phyloP scores from a whole-genome alignment of 1,140 invertebrate genomes.

The Diprion similis region DNA sequence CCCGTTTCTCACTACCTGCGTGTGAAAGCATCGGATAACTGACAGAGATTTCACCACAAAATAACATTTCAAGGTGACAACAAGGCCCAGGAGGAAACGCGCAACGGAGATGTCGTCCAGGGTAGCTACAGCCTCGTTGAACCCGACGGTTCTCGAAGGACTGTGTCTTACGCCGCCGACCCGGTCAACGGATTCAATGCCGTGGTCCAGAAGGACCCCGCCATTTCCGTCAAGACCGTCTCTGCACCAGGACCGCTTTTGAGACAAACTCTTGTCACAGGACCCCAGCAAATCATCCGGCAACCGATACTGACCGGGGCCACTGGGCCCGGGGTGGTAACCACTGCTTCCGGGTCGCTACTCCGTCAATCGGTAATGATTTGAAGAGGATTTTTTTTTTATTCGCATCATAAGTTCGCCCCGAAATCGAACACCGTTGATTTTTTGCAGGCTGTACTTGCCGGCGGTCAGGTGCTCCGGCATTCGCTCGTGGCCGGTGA shows the following conservation, averaged over 20 bases:
- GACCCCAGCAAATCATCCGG: background rate
- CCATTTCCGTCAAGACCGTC: slow-evolving; percentile 39
- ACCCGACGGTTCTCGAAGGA: slow-evolving; percentile 58
- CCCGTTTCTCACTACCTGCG: too few species aligned
- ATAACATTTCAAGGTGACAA: slow-evolving; percentile 50
- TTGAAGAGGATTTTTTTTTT: background rate
- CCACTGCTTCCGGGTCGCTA: background rate
- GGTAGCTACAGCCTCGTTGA: slow-evolving; percentile 61
- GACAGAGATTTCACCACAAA: too few species aligned
- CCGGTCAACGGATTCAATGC: slow-evolving; percentile 62
- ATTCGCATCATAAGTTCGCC: too few species aligned
- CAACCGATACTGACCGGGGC: too few species aligned
- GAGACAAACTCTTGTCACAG: background rate
- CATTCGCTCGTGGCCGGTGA: background rate
- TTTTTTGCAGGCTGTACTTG: background rate
- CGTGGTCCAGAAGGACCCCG: slow-evolving; percentile 55
- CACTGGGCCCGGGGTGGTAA: background rate
- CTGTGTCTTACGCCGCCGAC: slow-evolving; percentile 60
- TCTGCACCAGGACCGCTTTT: slow-evolving; percentile 29
- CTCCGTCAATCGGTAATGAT: background rate
- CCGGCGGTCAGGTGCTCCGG: background rate
- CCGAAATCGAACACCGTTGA: too few species aligned
- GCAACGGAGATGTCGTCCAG: slow-evolving; percentile 59
- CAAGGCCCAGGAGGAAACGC: slow-evolving; percentile 58
- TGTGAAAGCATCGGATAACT: too few species aligned